Conservation (phyloP, 2,888 invertebrate species). For the Lasioglossum calceatum region DNA sequence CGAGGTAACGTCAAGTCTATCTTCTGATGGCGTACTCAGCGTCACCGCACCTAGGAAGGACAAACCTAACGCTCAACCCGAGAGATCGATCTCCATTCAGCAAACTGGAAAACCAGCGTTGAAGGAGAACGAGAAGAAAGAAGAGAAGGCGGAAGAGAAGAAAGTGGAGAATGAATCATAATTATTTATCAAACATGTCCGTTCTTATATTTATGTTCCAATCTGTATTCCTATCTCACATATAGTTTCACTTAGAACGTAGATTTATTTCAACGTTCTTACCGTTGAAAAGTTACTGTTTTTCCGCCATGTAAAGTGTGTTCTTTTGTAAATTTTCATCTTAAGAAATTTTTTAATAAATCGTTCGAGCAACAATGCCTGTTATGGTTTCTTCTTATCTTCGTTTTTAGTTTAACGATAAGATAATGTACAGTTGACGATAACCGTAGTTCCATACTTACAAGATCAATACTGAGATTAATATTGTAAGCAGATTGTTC, state of each 20-base stretch:
- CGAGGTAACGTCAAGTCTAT: constrained; percentile 90
- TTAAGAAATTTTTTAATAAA: neutral
- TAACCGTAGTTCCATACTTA: neutral
- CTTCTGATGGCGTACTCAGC: constrained; percentile 93
- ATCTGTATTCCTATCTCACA: neutral
- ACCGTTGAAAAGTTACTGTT: neutral
- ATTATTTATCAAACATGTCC: neutral
- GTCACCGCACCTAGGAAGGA: constrained; percentile 89
- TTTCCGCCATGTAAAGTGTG: neutral
- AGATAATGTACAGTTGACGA: neutral
- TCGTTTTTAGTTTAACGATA: neutral
- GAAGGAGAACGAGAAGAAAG: constrained; percentile 50
- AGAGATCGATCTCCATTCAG: constrained; percentile 74
- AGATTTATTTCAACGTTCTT: no score
- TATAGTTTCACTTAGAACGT: neutral
- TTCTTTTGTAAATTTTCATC: neutral
- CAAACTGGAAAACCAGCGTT: constrained; percentile 79
- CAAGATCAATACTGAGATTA: neutral
- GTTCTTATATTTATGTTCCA: neutral
- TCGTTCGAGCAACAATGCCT: neutral
- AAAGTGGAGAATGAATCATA: neutral
- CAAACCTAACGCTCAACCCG: constrained; percentile 61
- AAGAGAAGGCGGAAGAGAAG: constrained; percentile 48
- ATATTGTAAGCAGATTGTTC: neutral
- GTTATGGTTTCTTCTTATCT: neutral